Conservation (phyloP, 2,113 vertebrate species). For the Leuciscus idus region DNA sequence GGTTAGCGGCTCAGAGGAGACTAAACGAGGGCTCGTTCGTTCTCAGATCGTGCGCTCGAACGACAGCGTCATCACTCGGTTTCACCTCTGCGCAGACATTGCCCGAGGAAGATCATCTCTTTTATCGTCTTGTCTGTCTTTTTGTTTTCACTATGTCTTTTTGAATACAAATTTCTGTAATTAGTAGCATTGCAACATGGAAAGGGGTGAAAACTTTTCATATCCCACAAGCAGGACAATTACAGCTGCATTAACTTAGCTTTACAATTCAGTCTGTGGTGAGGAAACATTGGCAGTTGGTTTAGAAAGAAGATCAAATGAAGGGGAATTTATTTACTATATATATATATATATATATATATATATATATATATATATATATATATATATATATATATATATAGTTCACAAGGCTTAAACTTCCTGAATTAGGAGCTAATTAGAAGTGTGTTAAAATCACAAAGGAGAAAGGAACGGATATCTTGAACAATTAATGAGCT, state of each 20-base stretch:
- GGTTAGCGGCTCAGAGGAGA: constrained; percentile 12
- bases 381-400: constrained; percentile 71
- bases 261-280: constrained; percentile 63
- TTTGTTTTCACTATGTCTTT: constrained; percentile 17
- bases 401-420: constrained; percentile 62
- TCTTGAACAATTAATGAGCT: constrained; percentile 79
- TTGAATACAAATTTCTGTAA: constrained; percentile 29
- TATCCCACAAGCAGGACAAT: constrained; percentile 67
- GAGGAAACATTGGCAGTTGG: constrained; percentile 45
- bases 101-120: constrained; percentile 49
- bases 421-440: constrained; percentile 73
- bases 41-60: constrained; percentile 47
- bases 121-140: constrained; percentile 20
- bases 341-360: neutral
- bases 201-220: constrained; percentile 43
- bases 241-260: constrained; percentile 60
- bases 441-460: constrained; percentile 79
- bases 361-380: neutral
- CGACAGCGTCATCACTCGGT: constrained; percentile 33
- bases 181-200: constrained; percentile 6
- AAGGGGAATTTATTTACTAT: constrained; percentile 70
- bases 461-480: constrained; percentile 71
- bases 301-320: constrained; percentile 72
- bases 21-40: constrained; percentile 9
- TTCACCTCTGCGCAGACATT: constrained; percentile 47